phyloP scores from a whole-genome alignment of 2,888 invertebrate species.

The Coremacera marginata region DNA sequence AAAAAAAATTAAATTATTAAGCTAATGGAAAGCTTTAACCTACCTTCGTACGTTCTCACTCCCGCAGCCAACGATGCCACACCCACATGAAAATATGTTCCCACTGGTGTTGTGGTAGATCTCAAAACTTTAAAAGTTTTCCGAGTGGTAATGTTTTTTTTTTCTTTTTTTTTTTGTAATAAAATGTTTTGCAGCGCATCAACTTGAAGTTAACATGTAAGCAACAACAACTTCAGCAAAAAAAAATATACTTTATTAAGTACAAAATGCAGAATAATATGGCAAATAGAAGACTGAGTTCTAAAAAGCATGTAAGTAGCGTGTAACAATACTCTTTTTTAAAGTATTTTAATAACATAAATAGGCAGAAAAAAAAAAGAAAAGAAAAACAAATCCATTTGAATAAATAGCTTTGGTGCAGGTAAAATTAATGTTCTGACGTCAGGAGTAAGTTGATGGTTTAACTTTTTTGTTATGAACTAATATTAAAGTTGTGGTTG shows the following conservation, averaged over 20 bases:
- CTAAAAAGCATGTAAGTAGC: too few relatives aligned
- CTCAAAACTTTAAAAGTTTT: neutral
- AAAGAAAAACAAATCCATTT: too few relatives aligned
- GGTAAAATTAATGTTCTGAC: too few relatives aligned
- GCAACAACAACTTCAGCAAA: neutral
- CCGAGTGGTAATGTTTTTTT: neutral
- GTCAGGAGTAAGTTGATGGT: too few relatives aligned
- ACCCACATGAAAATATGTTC: neutral
- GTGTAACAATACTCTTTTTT: too few relatives aligned
- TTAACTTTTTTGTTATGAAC: too few relatives aligned
- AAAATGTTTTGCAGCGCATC: neutral
- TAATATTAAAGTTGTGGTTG: too few relatives aligned
- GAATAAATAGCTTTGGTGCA: too few relatives aligned
- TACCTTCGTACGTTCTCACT: neutral
- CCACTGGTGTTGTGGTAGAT: neutral
- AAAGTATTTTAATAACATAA: too few relatives aligned
- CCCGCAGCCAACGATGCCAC: neutral
- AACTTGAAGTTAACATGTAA: constrained; percentile 2
- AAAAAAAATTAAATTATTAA: constrained; percentile 20
- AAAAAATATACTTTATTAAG: neutral
- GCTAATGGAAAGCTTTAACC: constrained; percentile 28
- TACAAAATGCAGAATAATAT: neutral
- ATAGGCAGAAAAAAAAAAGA: too few relatives aligned
- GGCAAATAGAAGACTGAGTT: neutral
- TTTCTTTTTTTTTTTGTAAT: neutral